Base-by-base conservation (phyloP, 2,888 invertebrate species). In the Oxystoma pomonae region DNA sequence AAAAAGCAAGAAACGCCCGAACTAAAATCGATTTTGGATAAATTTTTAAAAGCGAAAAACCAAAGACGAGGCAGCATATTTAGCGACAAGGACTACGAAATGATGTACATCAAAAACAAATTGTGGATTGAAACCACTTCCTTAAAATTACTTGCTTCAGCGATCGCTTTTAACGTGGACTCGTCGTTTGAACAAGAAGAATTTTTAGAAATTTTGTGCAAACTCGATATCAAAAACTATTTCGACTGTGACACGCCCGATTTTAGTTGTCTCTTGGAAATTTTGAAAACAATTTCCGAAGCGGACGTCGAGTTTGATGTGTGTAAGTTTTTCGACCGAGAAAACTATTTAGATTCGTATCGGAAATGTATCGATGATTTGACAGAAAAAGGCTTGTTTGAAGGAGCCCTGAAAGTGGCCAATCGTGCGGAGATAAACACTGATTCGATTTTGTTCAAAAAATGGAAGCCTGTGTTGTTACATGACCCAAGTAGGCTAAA, bases 131-230 rank as follows among this genome's bases (percentile, higher is more conserved):
- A 86, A 69, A 81, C 74, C 61, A 82, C 86, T 0, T 82, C 87
- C 0, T 82, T 87, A 18, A 82, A 83, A 7, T 77, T 91, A 20
- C 79, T 89, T n/a, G 82, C 87, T 63, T 80, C 84, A 1, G 84
- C 87, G 1, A 75, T 91, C 0, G 84, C 84, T 60, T 78, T 84
- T 64, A 85, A 86, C 68, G 87, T 90, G 68, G 82, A 83, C 51
- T 90, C 89, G 59, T 82, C 85, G 0, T 83, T 83, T 69, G 84
- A 87, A 71, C 88, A 89, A 75, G 83, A 86, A 35, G 83, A 85
- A 69, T 86, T 90, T 67, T 77, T 92, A 1, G 81, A 83, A 58
- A 82, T 84, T 65, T 77, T 90, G 50, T 83, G 84, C 58, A 80
- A 82, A 19, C 81, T 85, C 0, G 82, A 86, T 59, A 83, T 89